Base-by-base conservation (phyloP, 2,888 invertebrate species). In the Lamellibrachia satsuma region DNA sequence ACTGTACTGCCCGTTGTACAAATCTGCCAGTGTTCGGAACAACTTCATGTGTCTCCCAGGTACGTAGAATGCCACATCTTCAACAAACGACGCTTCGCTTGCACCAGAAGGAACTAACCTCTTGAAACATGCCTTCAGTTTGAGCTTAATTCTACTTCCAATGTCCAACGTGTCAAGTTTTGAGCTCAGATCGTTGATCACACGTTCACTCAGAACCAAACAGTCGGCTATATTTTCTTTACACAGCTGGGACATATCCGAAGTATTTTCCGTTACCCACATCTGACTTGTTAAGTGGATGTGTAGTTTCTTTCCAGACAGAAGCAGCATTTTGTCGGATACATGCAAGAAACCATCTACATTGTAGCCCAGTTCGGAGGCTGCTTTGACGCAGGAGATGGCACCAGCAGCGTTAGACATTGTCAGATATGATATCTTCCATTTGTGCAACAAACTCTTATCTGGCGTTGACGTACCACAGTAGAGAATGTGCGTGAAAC, bases 261-360 rank as follows among this genome's bases (percentile, higher is more conserved):
- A 92, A 9, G 92, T 92, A 39, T 93, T 92, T 11, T 92, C 92
- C 0, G 93, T 93, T 90, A 93, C 51, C 93, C 93, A 93, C 92
- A 94, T 93, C 55, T 75, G 75, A 75, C 75, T 75, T 15, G 75
- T 75, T 22, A 22, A 22, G 22, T 75, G 75, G 11, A n/a, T n/a
- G 22, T 75, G 75, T n/a, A 75, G 75, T 75, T 75, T 75, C 15
- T 75, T 75, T 75, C 75, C 22, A n/a, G 75, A 75, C 15, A 22
- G 15, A 75, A 94, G 52, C 91, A 93, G 92, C 92, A 93, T 93
- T 27, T 92, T 92, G 27, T 94, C 94, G 0, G 93, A 90, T 39
- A 94, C 92, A 91, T 92, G 92, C 22, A 95, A 92, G 92, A 93
- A 94, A 0, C 94, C 95, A 7, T 91, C 92, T 9, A 94, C 93